Evolutionary conservation across 1,140 invertebrate genomes (phyloP).

Genomic region (Neelides sp.): DNA sequence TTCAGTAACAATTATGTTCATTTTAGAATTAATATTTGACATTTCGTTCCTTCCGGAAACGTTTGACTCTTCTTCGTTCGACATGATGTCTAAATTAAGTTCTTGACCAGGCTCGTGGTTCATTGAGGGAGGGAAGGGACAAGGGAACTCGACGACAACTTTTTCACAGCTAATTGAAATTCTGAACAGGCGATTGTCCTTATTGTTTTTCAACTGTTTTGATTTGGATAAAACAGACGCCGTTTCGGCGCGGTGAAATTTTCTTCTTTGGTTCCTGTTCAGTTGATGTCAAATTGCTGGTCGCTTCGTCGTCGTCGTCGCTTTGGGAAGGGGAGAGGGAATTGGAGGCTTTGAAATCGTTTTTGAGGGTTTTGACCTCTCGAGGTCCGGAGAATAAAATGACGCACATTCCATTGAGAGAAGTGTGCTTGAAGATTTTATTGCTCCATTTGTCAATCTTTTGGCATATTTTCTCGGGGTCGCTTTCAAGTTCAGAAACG

Average conservation of each 20-base stretch:
- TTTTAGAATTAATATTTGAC: too few species aligned
- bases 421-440: constrained; percentile 11
- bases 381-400: constrained; percentile 21
- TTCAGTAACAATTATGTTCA: too few species aligned
- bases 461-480: constrained; percentile 5
- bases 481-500: not conserved
- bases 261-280: not conserved
- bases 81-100: too few species aligned
- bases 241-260: constrained; percentile 7
- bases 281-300: not conserved
- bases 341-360: not conserved
- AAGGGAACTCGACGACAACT: too few species aligned
- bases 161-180: too few species aligned
- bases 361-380: constrained; percentile 2
- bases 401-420: constrained; percentile 21
- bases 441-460: constrained; percentile 21
- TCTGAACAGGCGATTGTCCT: too few species aligned
- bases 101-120: too few species aligned
- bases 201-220: too few species aligned
- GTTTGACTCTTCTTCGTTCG: too few species aligned
- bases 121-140: too few species aligned
- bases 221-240: constrained; percentile 20
- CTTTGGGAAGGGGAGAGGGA: not conserved
- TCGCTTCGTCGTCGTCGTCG: not conserved
- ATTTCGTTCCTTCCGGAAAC: too few species aligned